Percentiles rank a stretch among this genome's conserved stretches.
Evolutionary conservation across 64 coral and sea anemone genomes (phyloP).

Genomic region (Stylophora pistillata): DNA sequence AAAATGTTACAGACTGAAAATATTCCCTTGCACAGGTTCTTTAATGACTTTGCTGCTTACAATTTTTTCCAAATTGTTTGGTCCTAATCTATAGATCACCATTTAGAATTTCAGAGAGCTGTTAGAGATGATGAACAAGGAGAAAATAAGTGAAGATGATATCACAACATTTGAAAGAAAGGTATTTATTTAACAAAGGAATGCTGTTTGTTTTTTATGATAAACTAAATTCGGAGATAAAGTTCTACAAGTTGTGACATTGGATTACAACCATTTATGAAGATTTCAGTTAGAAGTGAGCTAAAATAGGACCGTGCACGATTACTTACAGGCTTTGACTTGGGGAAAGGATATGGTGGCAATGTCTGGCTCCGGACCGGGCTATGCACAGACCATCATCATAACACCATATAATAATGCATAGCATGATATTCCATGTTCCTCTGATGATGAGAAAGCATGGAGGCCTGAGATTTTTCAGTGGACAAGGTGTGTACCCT

Average conservation of each 20-base stretch:
- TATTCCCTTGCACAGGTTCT: not conserved
- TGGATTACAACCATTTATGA: not conserved
- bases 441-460: constrained; percentile 17
- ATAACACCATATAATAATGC: constrained; percentile 56
- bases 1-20: not conserved
- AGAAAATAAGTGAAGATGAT: not conserved
- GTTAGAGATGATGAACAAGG: not conserved
- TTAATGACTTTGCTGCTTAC: not conserved
- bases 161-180: constrained; percentile 9
- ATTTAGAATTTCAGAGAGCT: constrained; percentile 7
- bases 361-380: constrained; percentile 18
- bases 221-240: not conserved
- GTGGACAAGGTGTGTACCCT: too few relatives aligned
- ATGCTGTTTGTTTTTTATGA: not conserved
- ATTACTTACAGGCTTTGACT: constrained; percentile 18
- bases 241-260: not conserved
- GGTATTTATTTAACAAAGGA: not conserved
- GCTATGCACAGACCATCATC: constrained; percentile 17
- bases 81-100: too few relatives aligned
- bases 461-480: not conserved
- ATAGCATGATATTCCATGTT: constrained; percentile 31
- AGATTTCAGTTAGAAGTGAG: not conserved
- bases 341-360: constrained; percentile 45
- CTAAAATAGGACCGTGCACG: not conserved
- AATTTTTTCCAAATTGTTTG: not conserved